Evolutionary conservation across 1,140 invertebrate genomes (phyloP), one percentile per base, ranked within the genome.

Genomic region (Mesaphorura yosii): DNA sequence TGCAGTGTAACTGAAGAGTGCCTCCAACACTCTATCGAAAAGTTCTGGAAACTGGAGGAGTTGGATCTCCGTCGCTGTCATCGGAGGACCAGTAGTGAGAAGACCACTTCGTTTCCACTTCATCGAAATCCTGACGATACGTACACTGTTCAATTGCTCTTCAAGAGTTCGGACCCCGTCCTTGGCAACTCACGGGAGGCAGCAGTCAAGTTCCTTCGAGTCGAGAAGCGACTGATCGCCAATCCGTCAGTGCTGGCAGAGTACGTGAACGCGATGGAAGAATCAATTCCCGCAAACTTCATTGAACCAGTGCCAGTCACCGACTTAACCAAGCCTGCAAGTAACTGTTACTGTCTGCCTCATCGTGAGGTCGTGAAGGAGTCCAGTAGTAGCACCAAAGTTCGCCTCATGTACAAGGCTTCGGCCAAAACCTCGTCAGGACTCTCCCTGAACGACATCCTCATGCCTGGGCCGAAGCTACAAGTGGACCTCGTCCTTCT

Each of bases 31-130:
- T 20, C 31, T 3, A 19, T 17, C 47, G 38, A 64, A 1, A 66
- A 37, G 12, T 69, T 48, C 67, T 64, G 66, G 51, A 64, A 37
- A 12, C 65, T 3, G 65, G 66, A 48, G 55, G 64, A 19, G 14
- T 19, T 29, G 22, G 34, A 42, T 10, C 6, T 41, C 17, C 19
- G 26, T 12, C 7, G 15, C 3, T 7, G 10, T 31, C 6, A 23
- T 37, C 3, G 31, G 56, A 17, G 51, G 25, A 14, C 37, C 27
- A 27, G n/a, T 12, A 62, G 63, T 40, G 64, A 66, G 38, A 22
- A 56, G 10, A 58, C 61, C 40, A 65, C 60, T 40, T 10, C 45
- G 2, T 2, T 55, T 37, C 62, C 57, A 14, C 48, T 52, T 6
- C 39, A 3, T 2, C 53, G 62, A 5, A n/a, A 53, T 48, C 1